phyloP scores from a whole-genome alignment of 2,113 vertebrate genomes.

The Australoheros scitulus region DNA sequence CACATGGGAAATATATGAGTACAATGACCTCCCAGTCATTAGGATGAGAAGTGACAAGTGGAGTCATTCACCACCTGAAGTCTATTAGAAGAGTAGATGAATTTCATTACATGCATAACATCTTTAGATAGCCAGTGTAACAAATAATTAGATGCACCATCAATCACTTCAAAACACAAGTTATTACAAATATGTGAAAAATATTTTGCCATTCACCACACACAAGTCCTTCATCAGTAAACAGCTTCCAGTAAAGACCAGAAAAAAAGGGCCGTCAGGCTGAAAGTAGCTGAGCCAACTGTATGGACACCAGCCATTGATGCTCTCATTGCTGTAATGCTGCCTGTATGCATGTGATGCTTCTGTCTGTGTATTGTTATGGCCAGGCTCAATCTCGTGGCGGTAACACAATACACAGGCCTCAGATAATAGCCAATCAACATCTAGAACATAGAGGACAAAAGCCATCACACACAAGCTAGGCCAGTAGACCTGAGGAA shows the following conservation, averaged over 20 bases:
- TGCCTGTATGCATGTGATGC: slow-evolving; percentile 28
- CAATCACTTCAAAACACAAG: background rate
- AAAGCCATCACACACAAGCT: slow-evolving; percentile 62
- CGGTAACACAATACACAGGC: slow-evolving; percentile 75
- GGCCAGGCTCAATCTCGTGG: slow-evolving; percentile 74
- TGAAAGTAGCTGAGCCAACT: slow-evolving; percentile 70
- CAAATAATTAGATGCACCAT: background rate
- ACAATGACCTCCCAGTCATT: slow-evolving; percentile 26
- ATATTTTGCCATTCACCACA: background rate
- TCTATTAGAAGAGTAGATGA: background rate
- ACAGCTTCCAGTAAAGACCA: slow-evolving; percentile 51
- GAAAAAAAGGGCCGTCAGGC: slow-evolving; percentile 46
- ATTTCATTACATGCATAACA: background rate
- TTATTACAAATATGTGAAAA: background rate
- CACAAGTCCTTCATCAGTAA: background rate
- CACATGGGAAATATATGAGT: background rate
- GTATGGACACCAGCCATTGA: slow-evolving; percentile 59
- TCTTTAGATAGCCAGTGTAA: background rate
- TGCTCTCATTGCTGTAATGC: slow-evolving; percentile 10
- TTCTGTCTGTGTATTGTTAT: slow-evolving; percentile 75
- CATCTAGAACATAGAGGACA: slow-evolving; percentile 83
- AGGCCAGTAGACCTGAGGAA: slow-evolving; percentile 11
- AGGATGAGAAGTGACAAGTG: background rate
- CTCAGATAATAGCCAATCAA: slow-evolving; percentile 76
- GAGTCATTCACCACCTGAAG: background rate